Percentiles rank a stretch among this genome's conserved stretches.
Evolutionary conservation across 2,888 invertebrate species (phyloP).

Genomic region (Rhopalosiphum nymphaeae): DNA sequence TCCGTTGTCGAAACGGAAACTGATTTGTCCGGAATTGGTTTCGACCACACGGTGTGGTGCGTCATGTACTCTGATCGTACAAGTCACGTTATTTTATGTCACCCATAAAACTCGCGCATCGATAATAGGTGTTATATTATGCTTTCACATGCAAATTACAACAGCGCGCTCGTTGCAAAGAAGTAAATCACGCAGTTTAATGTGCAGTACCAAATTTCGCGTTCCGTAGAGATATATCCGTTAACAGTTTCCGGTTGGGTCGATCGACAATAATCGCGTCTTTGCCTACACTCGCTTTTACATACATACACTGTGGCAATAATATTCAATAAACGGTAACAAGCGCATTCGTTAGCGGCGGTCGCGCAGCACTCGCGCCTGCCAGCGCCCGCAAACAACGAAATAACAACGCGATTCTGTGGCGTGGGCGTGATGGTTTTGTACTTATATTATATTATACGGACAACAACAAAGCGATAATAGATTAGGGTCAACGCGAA

Average conservation of each 20-base stretch:
- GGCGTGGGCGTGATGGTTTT: slow-evolving; percentile 47
- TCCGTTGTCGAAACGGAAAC: slow-evolving; percentile 11
- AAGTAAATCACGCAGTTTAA: not conserved
- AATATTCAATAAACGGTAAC: slow-evolving; percentile 58
- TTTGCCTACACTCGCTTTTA: not conserved
- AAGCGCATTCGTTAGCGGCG: slow-evolving; percentile 56
- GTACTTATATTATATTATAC: slow-evolving; percentile 5
- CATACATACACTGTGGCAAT: not conserved
- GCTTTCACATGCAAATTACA: not conserved
- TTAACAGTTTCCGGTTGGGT: slow-evolving; percentile 48
- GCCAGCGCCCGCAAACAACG: not conserved
- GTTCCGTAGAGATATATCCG: slow-evolving; percentile 12
- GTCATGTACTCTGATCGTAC: not conserved
- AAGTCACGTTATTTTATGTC: not conserved
- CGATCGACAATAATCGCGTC: slow-evolving; percentile 31
- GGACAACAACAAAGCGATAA: slow-evolving; percentile 62
- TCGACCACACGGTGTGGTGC: not conserved
- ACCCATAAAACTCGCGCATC: not conserved
- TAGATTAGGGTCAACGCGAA: slow-evolving; percentile 62
- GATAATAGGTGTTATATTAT: not conserved
- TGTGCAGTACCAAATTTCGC: slow-evolving; percentile 26
- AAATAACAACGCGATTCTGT: slow-evolving; percentile 17
- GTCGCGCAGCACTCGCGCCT: not conserved
- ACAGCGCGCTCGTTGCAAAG: not conserved
- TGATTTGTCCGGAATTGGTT: not conserved